Evolutionary conservation across 2,888 invertebrate species (phyloP), one percentile per base, ranked within the genome.

Genomic region (Antitype chi): DNA sequence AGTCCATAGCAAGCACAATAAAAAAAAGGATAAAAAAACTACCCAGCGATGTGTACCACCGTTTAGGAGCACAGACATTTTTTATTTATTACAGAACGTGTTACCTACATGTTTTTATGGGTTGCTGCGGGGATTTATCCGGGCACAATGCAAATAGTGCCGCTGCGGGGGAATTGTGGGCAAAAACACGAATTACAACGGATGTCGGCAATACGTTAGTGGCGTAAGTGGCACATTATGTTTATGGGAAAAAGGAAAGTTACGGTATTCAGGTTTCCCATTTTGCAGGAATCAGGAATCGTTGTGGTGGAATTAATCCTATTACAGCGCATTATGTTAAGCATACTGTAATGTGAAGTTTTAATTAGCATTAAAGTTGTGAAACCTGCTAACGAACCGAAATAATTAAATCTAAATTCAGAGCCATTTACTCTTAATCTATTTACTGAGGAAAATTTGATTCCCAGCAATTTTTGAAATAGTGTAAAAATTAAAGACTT

Each of bases 11-110:
- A 67, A n/a, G 57, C n/a, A n/a, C 64, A 60, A 67, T 53, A 74
- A 82, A 84, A 82, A 57, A 57, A 28, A 6, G 1, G 13, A 66
- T 32, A 66, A 71, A 20, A 23, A 47, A 72, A 59, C 53, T 59
- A 67, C n/a, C 25, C 57, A 55, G 57, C 71, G 70, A 53, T 68
- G 53, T 49, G 69, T 47, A 67, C 53, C 25, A 73, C 62, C 66
- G 76, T 75, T 81, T 85, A 81, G 80, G 38, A 84, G 17, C 49
- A 70, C 60, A 70, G 20, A 28, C 59, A 60, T 81, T 84, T 80
- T 82, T 82, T 81, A 80, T 80, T 82, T 84, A 84, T 80, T 71
- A 62, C 85, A 66, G 59, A 72, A 72, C 72, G 59, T 85, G 72
- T 70, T 69, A 75, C 82, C 59, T 77, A 82, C 80, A n/a, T 70